Evolutionary conservation across 2,113 vertebrate species (phyloP), one percentile per base, ranked within the genome.

Genomic region (Ctenomys sociabilis): DNA sequence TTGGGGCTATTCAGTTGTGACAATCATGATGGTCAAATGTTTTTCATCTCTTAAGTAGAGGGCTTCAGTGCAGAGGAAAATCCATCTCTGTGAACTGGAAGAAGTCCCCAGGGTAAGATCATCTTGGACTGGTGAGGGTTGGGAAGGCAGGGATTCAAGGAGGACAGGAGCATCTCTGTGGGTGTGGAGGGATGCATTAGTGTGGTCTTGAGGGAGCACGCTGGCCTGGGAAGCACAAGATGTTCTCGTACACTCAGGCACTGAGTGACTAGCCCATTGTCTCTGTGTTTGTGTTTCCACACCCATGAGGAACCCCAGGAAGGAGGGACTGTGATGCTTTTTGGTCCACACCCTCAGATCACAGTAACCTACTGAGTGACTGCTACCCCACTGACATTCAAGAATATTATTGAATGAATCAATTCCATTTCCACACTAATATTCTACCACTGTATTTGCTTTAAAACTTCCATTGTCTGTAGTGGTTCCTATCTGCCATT

Each of bases 361-460:
- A 95, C 63, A 72, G 9, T 52, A 52, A 73, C 43, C 30, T 35
- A 26, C 21, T 21, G 28, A 87, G 19, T 52, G 14, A 40, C 57
- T 64, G 49, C 70, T 94, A 28, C 3, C 14, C 45, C 40, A 30
- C 57, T 32, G 82, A n/a, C n/a, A 72, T 83, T 77, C 64, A 95
- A 88, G 45, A 93, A 95, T 93, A 96, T 86, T 82, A 85, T 35
- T 88, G 78, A 96, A 66, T 54, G 83, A 91, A 83, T 12, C 43
- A 10, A 96, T 88, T 96, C 66, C 59, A 94, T 72, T 91, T 85
- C 30, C 85, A 21, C 72, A 57, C 78, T 92, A 83, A 82, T 35
- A 84, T 80, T 91, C 90, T 91, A 82, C 61, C 70, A 89, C 17
- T 72, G 6, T 83, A 72, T 95, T 80, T 95, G 30, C 52, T 96